These are phyloP conservation scores for Helicorthomorpha holstii DNA, from an alignment of 1,140 invertebrate genomes.

Conservation along the genomic window DNA sequence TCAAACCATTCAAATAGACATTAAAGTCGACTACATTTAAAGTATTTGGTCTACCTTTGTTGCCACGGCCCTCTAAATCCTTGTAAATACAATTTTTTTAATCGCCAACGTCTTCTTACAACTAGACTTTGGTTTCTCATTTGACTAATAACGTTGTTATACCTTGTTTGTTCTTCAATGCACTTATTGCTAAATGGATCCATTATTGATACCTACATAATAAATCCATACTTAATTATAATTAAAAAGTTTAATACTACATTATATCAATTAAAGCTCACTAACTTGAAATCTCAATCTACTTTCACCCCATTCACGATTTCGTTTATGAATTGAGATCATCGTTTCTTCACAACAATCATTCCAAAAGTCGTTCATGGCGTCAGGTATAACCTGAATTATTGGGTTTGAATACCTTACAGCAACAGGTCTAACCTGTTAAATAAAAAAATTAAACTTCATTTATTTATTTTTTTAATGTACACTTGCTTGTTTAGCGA, in stretches of 20 bases:
- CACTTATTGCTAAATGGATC: constrained; percentile 31
- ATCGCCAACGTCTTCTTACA: constrained; percentile 34
- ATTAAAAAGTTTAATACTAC: no score
- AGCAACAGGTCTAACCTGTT: not conserved
- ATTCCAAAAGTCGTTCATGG: constrained; percentile 38
- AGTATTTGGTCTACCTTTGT: not conserved
- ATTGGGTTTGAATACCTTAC: constrained; percentile 1
- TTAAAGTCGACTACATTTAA: no score
- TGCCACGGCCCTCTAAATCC: constrained; percentile 40
- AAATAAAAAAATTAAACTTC: not conserved
- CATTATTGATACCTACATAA: constrained; percentile 32
- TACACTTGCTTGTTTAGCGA: constrained; percentile 34
- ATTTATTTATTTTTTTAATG: constrained; percentile 7
- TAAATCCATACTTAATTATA: not conserved
- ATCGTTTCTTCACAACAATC: constrained; percentile 39
- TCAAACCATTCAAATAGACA: no score
- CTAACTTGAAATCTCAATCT: constrained; percentile 39
- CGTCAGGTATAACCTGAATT: constrained; percentile 27
- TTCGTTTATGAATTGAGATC: constrained; percentile 35
- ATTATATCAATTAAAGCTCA: not conserved
- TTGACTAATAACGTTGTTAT: constrained; percentile 29
- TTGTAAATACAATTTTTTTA: constrained; percentile 32
- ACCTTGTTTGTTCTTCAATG: constrained; percentile 32
- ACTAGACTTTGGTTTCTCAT: constrained; percentile 30
- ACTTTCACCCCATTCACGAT: constrained; percentile 35